phyloP scores from a whole-genome alignment of 2,113 vertebrate species.

The Nothocercus nigrocapillus region DNA sequence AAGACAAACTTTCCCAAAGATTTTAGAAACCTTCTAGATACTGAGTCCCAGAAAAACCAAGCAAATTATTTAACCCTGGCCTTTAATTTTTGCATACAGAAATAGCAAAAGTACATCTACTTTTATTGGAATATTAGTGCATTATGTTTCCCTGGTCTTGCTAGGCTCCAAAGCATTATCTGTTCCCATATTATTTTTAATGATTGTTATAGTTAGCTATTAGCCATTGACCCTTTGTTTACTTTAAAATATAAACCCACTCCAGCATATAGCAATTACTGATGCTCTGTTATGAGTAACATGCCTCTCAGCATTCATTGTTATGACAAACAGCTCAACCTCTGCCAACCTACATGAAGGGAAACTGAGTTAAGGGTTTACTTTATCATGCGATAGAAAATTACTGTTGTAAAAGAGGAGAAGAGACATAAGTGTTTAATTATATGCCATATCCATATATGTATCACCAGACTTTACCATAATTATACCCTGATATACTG shows the following conservation, averaged over 20 bases:
- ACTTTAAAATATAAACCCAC: constrained; percentile 62
- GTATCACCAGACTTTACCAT: neutral
- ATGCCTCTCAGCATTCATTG: neutral
- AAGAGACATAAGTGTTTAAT: neutral
- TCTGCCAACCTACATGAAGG: neutral
- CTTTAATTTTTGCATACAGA: neutral
- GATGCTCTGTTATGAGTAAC: constrained; percentile 29
- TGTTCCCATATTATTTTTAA: neutral
- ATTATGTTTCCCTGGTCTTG: neutral
- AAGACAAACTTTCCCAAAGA: neutral
- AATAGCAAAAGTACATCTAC: neutral
- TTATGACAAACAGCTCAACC: constrained; percentile 12
- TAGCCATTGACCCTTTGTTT: constrained; percentile 45
- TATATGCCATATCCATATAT: neutral
- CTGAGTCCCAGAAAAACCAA: neutral
- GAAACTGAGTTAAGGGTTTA: neutral
- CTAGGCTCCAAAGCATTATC: neutral
- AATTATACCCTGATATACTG: neutral
- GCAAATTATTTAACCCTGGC: neutral
- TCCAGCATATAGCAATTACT: constrained; percentile 44
- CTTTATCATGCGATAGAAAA: constrained; percentile 13
- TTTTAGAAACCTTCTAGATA: neutral
- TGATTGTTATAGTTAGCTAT: neutral
- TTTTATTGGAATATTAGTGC: neutral
- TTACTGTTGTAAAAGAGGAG: neutral